Percentiles rank a stretch among this genome's conserved stretches.
Evolutionary conservation across 2,888 invertebrate genomes (phyloP).

Genomic region (Leptopilina syphax): DNA sequence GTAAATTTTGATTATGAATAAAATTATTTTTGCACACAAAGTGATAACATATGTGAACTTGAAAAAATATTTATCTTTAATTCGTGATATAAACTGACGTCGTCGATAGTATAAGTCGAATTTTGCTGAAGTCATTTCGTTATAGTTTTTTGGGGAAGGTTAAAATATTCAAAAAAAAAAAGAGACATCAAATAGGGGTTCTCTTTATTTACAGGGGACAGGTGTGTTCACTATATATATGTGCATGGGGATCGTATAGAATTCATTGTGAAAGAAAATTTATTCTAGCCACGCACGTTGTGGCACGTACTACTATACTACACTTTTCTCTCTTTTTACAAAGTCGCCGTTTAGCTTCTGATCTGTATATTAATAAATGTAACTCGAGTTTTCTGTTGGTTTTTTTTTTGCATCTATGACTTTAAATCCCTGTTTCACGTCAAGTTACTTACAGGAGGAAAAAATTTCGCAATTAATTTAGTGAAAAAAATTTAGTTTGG

Average conservation of each 20-base stretch:
- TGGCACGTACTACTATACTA: neutral
- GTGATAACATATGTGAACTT: neutral
- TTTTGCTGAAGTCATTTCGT: neutral
- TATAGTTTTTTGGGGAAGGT: neutral
- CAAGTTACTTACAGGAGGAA: neutral
- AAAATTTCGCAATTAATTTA: neutral
- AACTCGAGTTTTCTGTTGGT: neutral
- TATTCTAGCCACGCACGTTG: slow-evolving; percentile 19
- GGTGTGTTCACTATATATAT: slow-evolving; percentile 26
- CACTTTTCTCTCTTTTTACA: slow-evolving; percentile 7
- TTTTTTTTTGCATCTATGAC: neutral
- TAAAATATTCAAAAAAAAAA: neutral
- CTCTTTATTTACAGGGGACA: neutral
- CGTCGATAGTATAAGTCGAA: neutral
- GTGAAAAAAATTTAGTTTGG: neutral
- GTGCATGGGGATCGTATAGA: neutral
- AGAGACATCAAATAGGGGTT: neutral
- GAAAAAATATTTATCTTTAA: neutral
- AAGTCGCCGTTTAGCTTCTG: neutral
- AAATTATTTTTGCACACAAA: neutral
- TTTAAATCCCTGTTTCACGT: neutral
- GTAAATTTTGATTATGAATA: too few species aligned
- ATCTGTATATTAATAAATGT: neutral
- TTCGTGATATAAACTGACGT: neutral
- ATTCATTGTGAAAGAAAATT: slow-evolving; percentile 33